phyloP scores from a whole-genome alignment of 2,113 vertebrate species.

The Hystrix brachyura region DNA sequence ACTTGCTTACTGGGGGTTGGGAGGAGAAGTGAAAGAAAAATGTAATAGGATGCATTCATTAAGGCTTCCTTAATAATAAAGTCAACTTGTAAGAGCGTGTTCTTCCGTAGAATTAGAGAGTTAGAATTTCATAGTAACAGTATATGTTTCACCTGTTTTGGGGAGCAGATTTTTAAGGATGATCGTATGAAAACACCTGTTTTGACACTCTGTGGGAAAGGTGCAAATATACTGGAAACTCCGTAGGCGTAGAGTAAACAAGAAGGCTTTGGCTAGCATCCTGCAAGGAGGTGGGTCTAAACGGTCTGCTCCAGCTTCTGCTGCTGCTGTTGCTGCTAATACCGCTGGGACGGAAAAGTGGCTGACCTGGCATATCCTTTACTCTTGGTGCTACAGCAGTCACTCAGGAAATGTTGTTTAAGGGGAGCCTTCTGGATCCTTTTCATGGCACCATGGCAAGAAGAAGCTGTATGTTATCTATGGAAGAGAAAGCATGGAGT shows the following conservation, averaged over 20 bases:
- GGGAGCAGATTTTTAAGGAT: conserved; percentile 32
- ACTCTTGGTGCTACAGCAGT: conserved; percentile 62
- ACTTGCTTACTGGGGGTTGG: not conserved
- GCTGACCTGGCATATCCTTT: conserved; percentile 63
- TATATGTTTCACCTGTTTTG: not conserved
- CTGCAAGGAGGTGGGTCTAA: conserved; percentile 70
- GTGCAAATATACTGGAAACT: not conserved
- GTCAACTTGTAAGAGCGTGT: not conserved
- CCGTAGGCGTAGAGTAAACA: not conserved
- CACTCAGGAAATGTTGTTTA: conserved; percentile 55
- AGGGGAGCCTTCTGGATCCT: conserved; percentile 73
- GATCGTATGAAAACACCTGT: conserved; percentile 46
- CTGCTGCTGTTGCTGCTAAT: conserved; percentile 75
- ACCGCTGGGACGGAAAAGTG: conserved; percentile 51
- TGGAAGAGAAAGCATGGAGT: conserved; percentile 76
- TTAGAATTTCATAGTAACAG: conserved; percentile 36
- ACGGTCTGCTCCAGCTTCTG: conserved; percentile 74
- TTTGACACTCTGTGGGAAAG: conserved; percentile 15
- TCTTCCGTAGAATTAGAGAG: not conserved
- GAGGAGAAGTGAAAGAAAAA: not conserved
- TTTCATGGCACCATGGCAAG: conserved; percentile 65
- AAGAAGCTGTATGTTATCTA: conserved; percentile 67
- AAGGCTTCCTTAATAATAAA: not conserved
- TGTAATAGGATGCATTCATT: not conserved
- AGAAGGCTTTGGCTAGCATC: conserved; percentile 74